Conservation (phyloP, 2,113 vertebrate species). For the Progne subis region DNA sequence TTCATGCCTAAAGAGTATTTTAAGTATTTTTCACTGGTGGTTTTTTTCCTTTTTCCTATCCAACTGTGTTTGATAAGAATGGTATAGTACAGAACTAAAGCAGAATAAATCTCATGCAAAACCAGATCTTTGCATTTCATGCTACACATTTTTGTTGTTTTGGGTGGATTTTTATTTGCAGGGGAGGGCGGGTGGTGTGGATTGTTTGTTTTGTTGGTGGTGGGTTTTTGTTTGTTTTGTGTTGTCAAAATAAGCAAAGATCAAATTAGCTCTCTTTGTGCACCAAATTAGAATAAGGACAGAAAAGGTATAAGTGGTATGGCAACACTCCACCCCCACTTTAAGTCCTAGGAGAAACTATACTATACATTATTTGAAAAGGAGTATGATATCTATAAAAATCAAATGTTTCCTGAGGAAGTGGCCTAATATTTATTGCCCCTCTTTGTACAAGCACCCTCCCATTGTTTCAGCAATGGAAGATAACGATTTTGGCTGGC, state of each 20-base stretch:
- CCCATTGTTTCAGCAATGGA: constrained; percentile 23
- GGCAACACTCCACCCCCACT: not conserved
- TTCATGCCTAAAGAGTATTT: not conserved
- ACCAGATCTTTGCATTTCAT: not conserved
- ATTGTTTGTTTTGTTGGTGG: too few relatives aligned
- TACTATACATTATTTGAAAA: not conserved
- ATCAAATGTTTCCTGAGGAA: constrained; percentile 53
- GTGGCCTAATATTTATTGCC: constrained; percentile 16
- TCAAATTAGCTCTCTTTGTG: not conserved
- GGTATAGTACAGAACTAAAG: not conserved
- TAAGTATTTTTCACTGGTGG: not conserved
- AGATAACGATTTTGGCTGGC: constrained; percentile 60
- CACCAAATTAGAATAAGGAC: not conserved
- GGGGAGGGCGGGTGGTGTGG: too few relatives aligned
- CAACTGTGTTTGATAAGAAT: not conserved
- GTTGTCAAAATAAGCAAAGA: not conserved
- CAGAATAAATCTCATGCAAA: not conserved
- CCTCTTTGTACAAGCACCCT: constrained; percentile 34
- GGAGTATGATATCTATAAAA: constrained; percentile 12
- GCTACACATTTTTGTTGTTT: not conserved
- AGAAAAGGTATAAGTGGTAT: not conserved
- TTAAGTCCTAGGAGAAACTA: not conserved
- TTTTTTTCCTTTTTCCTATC: not conserved
- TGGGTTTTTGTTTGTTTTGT: not conserved
- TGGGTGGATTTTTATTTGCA: not conserved